Evolutionary conservation across 2,797 vertebrate genomes (phyloP).

Genomic region (Enoplosus armatus): DNA sequence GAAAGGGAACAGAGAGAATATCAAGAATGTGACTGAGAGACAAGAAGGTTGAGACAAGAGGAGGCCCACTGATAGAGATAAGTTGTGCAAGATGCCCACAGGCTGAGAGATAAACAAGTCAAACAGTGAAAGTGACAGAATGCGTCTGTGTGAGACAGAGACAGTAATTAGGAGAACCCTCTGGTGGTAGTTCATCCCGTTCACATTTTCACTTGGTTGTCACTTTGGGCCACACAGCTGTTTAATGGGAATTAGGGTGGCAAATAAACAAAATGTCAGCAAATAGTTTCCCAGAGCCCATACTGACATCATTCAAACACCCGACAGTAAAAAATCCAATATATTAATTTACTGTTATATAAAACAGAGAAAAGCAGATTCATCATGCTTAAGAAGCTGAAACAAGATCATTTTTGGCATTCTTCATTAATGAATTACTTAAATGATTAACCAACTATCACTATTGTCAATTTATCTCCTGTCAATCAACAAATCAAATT

Average conservation of each 20-base stretch:
- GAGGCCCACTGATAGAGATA: slow-evolving; percentile 42
- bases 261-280: neutral
- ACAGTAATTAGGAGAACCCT: slow-evolving; percentile 9
- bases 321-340: neutral
- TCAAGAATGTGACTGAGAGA: slow-evolving; percentile 27
- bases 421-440: neutral
- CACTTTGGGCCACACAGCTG: neutral
- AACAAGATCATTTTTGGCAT: neutral
- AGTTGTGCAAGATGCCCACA: slow-evolving; percentile 32
- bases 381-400: neutral
- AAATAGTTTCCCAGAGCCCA: neutral
- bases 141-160: slow-evolving; percentile 16
- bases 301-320: neutral
- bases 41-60: slow-evolving; percentile 20
- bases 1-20: neutral
- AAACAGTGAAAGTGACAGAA: slow-evolving; percentile 40
- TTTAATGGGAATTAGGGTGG: neutral
- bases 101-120: slow-evolving; percentile 47
- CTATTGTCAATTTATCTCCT: neutral
- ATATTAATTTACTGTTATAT: neutral
- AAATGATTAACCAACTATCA: neutral
- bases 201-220: neutral
- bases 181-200: neutral
- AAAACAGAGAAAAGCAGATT: neutral
- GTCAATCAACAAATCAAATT: neutral